phyloP scores from a whole-genome alignment of 1,140 invertebrate genomes.

The Phthorimaea operculella region DNA sequence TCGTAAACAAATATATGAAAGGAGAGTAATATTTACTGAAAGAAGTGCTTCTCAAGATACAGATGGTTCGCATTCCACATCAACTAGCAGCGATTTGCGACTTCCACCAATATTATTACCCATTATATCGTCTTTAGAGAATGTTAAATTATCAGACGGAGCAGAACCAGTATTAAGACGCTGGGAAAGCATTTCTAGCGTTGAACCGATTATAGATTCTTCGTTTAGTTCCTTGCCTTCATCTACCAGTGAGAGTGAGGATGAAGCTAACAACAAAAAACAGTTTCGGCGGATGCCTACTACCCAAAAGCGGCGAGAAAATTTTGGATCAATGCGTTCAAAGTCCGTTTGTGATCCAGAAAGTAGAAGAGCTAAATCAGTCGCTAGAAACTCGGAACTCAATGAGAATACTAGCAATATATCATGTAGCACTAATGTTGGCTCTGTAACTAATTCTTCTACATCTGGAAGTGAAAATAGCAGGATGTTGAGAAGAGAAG shows the following conservation, averaged over 20 bases:
- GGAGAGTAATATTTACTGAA: conserved; percentile 61
- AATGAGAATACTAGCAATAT: conserved; percentile 62
- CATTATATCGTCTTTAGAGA: conserved; percentile 68
- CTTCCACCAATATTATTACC: conserved; percentile 78
- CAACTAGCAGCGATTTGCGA: conserved; percentile 67
- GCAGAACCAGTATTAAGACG: conserved; percentile 50
- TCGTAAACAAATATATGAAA: conserved; percentile 38
- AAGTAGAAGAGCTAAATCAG: conserved; percentile 37
- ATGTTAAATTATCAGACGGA: conserved; percentile 46
- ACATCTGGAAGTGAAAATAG: conserved; percentile 61
- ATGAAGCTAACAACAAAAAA: conserved; percentile 53
- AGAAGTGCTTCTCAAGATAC: conserved; percentile 70
- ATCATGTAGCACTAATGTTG: conserved; percentile 50
- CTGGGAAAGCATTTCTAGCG: conserved; percentile 71
- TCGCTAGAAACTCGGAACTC: conserved; percentile 47
- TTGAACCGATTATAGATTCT: conserved; percentile 75
- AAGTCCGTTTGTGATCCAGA: conserved; percentile 66
- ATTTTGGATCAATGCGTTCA: conserved; percentile 53
- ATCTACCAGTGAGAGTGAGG: conserved; percentile 66
- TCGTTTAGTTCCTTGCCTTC: conserved; percentile 71
- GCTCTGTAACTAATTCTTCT: conserved; percentile 56
- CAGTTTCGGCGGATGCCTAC: conserved; percentile 46
- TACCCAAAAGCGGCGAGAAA: conserved; percentile 48
- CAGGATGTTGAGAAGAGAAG: conserved; percentile 44
- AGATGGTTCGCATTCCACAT: conserved; percentile 66